Evolutionary conservation across 1,140 invertebrate genomes (phyloP), one percentile per base, ranked within the genome.

Genomic region (Bombus waltoni): DNA sequence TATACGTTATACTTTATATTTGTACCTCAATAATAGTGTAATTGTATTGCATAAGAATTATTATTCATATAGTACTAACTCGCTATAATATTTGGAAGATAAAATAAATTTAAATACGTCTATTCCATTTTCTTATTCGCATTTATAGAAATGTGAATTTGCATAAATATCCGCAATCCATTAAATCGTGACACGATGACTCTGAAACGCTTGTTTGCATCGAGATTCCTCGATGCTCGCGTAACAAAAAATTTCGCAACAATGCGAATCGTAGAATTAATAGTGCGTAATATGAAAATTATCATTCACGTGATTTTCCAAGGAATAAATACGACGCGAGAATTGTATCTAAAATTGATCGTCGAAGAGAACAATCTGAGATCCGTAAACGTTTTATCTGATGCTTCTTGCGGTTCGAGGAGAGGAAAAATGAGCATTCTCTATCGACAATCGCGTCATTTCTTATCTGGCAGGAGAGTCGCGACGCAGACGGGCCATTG

Each of bases 401-500:
- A 81, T 59, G 13, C 28, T 9, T 28, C 44, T 32, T 59, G 38
- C 44, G 68, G 42, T 73, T 72, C 47, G 28, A n/a, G 53, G 22
- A 32, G 28, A 70, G 70, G 32, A 78, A 62, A 74, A 73, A 59
- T 73, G 44, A 25, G 40, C 47, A 40, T 86, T 65, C 68, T 35
- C 57, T 42, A 86, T 88, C 66, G 57, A 57, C 68, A n/a, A 87
- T 87, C 59, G 75, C 59, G 47, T 62, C 59, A 22, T 77, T 62
- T 65, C 79, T 84, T 88, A 81, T 80, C 57, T 40, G 28, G 18
- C 40, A 42, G 38, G 22, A 70, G 72, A 82, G 74, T 83, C 62
- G 65, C 81, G 68, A 73, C 76, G 47, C 28, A 79, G 59, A 82
- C 68, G 57, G 44, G 38, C 68, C 85, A 88, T 88, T 72, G 78